Evolutionary conservation across 2,888 invertebrate genomes (phyloP).

Genomic region (Thera britannica): DNA sequence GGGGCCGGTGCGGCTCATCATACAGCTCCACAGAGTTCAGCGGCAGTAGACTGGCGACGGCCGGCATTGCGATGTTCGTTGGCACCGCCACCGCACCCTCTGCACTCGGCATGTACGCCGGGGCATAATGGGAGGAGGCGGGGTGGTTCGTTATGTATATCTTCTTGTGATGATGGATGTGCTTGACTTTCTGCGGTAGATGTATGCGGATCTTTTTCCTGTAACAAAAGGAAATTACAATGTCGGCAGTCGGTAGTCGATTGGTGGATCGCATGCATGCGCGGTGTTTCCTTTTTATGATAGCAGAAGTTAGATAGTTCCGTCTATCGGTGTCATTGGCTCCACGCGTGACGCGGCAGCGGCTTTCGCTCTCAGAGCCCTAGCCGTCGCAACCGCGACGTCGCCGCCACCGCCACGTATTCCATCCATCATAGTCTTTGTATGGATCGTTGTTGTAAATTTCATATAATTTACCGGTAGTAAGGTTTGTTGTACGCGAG

Average conservation of each 20-base stretch:
- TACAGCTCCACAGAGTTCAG: constrained; percentile 67
- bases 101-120: constrained; percentile 74
- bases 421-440: constrained; percentile 59
- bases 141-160: constrained; percentile 82
- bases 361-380: constrained; percentile 70
- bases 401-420: constrained; percentile 42
- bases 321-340: constrained; percentile 73
- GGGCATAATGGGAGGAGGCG: constrained; percentile 77
- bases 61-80: constrained; percentile 66
- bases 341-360: constrained; percentile 67
- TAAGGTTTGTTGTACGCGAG: constrained; percentile 42
- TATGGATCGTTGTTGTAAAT: constrained; percentile 52
- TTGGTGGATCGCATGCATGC: constrained; percentile 66
- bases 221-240: constrained; percentile 70
- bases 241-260: constrained; percentile 56
- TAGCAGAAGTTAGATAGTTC: constrained; percentile 53
- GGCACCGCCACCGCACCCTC: constrained; percentile 73
- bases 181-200: constrained; percentile 84
- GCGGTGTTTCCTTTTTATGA: constrained; percentile 52
- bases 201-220: constrained; percentile 85
- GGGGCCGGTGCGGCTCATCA: constrained; percentile 58
- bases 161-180: constrained; percentile 83
- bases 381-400: constrained; percentile 51
- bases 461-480: constrained; percentile 49
- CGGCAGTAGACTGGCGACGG: constrained; percentile 64